Conservation (phyloP, 2,113 vertebrate genomes). For the Gobio gobio region DNA sequence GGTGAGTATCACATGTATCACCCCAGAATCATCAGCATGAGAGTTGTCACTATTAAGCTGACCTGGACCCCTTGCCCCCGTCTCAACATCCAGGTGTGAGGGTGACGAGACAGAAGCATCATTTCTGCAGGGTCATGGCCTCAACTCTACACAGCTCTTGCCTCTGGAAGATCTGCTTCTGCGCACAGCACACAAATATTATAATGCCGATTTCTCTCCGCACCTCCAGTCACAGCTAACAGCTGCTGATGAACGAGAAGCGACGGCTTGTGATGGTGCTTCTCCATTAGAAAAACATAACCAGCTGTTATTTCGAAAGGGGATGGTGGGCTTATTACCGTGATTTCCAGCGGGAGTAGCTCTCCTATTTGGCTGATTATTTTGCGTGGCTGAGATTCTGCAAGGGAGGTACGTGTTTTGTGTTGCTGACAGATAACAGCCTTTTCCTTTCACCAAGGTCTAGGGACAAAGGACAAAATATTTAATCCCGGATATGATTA, state of each 20-base stretch:
- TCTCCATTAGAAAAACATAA: conserved; percentile 64
- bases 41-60: conserved; percentile 22
- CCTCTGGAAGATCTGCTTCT: neutral
- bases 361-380: conserved; percentile 49
- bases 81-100: conserved; percentile 33
- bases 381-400: conserved; percentile 40
- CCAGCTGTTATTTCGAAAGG: conserved; percentile 71
- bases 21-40: conserved; percentile 1
- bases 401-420: conserved; percentile 43
- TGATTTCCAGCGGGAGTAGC: conserved; percentile 58
- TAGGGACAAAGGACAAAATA: conserved; percentile 47
- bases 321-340: conserved; percentile 66
- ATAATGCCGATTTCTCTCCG: conserved; percentile 32
- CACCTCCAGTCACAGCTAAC: conserved; percentile 53
- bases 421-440: conserved; percentile 55
- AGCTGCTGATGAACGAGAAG: conserved; percentile 72
- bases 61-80: neutral
- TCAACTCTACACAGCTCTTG: conserved; percentile 3
- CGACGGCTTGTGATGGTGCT: conserved; percentile 62
- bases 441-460: conserved; percentile 56
- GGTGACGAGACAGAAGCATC: conserved; percentile 11
- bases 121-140: conserved; percentile 8
- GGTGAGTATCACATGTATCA: conserved; percentile 33
- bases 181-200: conserved; percentile 35
- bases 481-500: conserved; percentile 47